Conservation (phyloP, 2,797 vertebrate genomes). For the Peromyscus attwateri region DNA sequence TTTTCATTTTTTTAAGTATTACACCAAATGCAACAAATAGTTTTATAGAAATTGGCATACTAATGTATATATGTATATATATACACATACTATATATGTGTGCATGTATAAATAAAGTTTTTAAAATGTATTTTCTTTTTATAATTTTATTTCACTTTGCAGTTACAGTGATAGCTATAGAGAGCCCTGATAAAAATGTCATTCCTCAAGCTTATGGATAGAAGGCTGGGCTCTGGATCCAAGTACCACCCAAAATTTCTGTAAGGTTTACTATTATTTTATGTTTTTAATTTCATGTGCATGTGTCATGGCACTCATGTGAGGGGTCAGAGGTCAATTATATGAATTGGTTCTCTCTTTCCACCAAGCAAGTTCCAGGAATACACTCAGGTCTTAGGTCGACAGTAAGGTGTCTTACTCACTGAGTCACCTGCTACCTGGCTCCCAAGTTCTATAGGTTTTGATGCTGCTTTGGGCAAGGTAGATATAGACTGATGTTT, state of each 20-base stretch:
- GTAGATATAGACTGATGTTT: background rate
- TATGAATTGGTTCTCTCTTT: background rate
- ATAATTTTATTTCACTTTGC: background rate
- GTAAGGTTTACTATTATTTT: no score
- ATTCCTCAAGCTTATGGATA: background rate
- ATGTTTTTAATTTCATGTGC: background rate
- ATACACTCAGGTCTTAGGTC: background rate
- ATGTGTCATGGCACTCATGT: no score
- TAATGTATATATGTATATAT: background rate
- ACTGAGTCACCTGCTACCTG: background rate
- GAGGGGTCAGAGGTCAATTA: background rate
- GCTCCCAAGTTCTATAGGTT: background rate
- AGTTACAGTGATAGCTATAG: background rate
- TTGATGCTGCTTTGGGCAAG: background rate
- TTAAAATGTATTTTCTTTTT: background rate
- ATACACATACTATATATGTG: no score
- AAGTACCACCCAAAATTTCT: background rate
- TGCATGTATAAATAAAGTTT: no score
- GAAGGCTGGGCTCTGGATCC: background rate
- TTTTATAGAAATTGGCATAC: background rate
- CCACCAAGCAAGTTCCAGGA: background rate
- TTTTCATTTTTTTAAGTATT: background rate
- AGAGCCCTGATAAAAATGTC: background rate
- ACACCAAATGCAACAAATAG: background rate
- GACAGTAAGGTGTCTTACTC: background rate